Evolutionary conservation across 2,797 vertebrate species (phyloP).

Genomic region (Lithobates pipiens): DNA sequence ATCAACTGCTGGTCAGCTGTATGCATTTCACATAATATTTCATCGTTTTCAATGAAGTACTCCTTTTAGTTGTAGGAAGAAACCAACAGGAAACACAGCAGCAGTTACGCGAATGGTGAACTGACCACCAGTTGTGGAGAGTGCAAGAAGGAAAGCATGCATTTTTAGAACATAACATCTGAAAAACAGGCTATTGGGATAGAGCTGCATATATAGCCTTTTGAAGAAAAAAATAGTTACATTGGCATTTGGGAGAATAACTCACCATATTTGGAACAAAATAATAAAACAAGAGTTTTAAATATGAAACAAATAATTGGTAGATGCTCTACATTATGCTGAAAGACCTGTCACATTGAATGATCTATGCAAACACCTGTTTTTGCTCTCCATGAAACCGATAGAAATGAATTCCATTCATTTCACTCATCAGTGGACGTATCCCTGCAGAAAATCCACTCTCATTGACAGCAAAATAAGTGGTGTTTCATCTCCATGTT

Average conservation of each 20-base stretch:
- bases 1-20: too few relatives aligned
- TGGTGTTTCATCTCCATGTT: conserved; percentile 34
- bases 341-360: neutral
- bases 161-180: neutral
- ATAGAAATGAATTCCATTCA: conserved; percentile 31
- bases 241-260: neutral
- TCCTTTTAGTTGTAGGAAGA: too few relatives aligned
- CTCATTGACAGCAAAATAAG: conserved; percentile 31
- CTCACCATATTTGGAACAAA: neutral
- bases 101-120: neutral
- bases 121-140: neutral
- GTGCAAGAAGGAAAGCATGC: neutral
- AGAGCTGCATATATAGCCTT: neutral
- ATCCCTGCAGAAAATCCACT: conserved; percentile 33
- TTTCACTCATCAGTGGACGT: conserved; percentile 49
- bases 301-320: neutral
- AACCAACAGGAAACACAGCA: too few relatives aligned
- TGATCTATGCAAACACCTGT: conserved; percentile 36
- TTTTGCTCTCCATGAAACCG: conserved; percentile 10
- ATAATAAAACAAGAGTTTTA: neutral
- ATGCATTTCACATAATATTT: neutral
- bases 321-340: neutral
- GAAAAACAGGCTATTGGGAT: neutral
- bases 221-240: neutral
- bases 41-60: too few relatives aligned